Evolutionary conservation across 1,140 invertebrate species (phyloP).

Genomic region (Tetranychus urticae): DNA sequence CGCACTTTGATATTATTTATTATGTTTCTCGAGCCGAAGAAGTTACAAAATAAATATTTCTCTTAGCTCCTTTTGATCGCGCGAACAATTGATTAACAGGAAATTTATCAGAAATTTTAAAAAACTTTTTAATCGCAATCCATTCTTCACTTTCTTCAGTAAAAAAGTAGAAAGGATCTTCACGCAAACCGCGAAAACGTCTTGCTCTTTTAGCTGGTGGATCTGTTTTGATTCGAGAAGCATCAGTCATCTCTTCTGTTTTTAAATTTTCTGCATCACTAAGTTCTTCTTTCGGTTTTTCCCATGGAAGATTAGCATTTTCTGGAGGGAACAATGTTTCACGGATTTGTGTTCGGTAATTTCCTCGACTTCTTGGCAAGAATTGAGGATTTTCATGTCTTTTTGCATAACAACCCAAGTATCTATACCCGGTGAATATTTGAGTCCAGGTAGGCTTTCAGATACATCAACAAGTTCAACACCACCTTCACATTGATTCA

Average conservation of each 20-base stretch:
- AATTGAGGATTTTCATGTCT: conserved; percentile 42
- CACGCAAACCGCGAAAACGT: conserved; percentile 48
- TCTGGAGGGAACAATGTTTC: conserved; percentile 76
- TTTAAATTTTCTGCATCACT: neutral
- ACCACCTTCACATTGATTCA: conserved; percentile 27
- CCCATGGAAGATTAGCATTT: conserved; percentile 42
- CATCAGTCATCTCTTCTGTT: neutral
- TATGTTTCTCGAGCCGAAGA: conserved; percentile 44
- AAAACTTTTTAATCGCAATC: conserved; percentile 57
- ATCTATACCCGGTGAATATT: conserved; percentile 43
- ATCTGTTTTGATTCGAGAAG: neutral
- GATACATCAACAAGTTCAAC: conserved; percentile 59
- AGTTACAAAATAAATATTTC: conserved; percentile 61
- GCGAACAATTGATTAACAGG: conserved; percentile 37
- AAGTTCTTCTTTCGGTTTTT: conserved; percentile 19
- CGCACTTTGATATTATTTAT: conserved; percentile 47
- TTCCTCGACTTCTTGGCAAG: conserved; percentile 55
- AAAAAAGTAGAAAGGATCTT: conserved; percentile 81
- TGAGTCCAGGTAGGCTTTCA: conserved; percentile 49
- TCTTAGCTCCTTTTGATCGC: conserved; percentile 40
- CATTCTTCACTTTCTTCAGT: conserved; percentile 50
- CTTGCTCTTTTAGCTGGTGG: too few species aligned
- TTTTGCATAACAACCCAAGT: conserved; percentile 57
- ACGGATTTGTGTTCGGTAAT: conserved; percentile 49
- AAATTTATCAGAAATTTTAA: conserved; percentile 42